Percentiles rank a stretch among this genome's conserved stretches.
These are phyloP conservation scores for Melieria picta DNA, from an alignment of 2,888 invertebrate species.

Conservation along the genomic window DNA sequence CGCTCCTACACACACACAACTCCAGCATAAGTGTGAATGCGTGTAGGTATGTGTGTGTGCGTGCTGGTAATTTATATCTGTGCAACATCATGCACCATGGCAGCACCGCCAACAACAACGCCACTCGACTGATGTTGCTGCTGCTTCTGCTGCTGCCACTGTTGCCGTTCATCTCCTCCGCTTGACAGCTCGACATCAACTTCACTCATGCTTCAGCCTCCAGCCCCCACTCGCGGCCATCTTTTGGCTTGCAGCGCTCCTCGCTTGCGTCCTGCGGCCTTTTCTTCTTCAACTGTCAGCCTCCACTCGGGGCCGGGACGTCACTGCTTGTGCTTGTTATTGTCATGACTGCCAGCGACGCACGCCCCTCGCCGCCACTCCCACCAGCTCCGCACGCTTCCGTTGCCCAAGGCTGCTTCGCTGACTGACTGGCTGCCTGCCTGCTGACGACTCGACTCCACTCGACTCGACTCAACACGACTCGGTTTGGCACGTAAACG, in stretches of 20 bases:
- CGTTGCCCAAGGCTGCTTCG: background rate
- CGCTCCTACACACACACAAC: too few relatives aligned
- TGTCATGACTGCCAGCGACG: too few relatives aligned
- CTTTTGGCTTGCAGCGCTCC: too few relatives aligned
- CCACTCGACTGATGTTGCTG: background rate
- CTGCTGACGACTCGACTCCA: background rate
- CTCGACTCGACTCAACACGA: background rate
- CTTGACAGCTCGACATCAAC: constrained; percentile 19
- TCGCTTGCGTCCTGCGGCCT: background rate
- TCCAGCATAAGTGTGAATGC: background rate
- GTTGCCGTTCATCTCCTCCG: background rate
- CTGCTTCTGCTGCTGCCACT: background rate
- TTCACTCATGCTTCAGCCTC: background rate
- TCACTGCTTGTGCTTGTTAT: background rate
- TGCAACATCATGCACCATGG: background rate
- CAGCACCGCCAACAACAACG: background rate
- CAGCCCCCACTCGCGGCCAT: background rate
- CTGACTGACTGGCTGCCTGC: background rate
- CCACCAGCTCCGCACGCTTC: background rate
- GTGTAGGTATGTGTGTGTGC: background rate
- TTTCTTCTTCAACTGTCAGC: background rate
- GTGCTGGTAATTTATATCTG: constrained; percentile 4
- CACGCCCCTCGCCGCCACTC: too few relatives aligned
- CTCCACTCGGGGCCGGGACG: background rate
- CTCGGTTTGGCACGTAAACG: constrained; percentile 35